phyloP scores from a whole-genome alignment of 2,113 vertebrate genomes.

The Mellivora capensis region DNA sequence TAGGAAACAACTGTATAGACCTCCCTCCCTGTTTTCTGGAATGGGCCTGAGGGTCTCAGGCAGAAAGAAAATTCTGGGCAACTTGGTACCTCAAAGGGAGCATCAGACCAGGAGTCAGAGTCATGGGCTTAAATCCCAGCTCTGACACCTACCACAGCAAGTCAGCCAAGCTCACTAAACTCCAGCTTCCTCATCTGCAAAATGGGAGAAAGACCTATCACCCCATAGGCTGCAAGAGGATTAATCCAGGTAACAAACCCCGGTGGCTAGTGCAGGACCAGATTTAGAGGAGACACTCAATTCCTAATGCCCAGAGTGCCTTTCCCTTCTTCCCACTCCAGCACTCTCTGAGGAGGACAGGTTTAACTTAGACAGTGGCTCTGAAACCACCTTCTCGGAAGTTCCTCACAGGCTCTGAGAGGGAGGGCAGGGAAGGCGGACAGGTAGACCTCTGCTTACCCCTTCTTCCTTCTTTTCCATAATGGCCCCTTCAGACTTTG shows the following conservation, averaged over 20 bases:
- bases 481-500: background rate
- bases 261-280: background rate
- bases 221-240: background rate
- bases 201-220: background rate
- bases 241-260: background rate
- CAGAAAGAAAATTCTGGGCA: constrained; percentile 18
- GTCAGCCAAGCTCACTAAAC: background rate
- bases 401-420: background rate
- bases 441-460: background rate
- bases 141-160: background rate
- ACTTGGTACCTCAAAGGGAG: background rate
- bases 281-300: background rate
- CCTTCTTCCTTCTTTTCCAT: background rate
- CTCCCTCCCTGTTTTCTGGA: background rate
- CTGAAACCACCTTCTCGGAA: background rate
- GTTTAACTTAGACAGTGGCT: background rate
- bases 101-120: background rate
- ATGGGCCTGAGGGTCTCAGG: background rate
- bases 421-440: background rate
- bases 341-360: background rate
- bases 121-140: background rate
- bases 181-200: background rate
- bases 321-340: background rate
- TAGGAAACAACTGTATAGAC: background rate
- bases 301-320: background rate